phyloP scores from a whole-genome alignment of 2,797 vertebrate genomes.

The Scarus forsteni region DNA sequence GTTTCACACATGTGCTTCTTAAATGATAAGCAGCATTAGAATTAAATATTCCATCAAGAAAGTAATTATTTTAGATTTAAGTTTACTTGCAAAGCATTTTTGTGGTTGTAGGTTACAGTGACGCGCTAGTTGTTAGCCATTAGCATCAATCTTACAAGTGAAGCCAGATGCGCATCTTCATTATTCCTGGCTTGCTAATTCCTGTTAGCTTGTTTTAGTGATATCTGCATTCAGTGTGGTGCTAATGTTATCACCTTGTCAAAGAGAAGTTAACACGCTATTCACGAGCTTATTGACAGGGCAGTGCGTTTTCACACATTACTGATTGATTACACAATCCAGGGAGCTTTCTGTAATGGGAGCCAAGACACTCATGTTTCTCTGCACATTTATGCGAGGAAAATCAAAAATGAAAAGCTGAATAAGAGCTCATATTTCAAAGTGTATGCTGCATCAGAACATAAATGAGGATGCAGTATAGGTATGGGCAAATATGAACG shows the following conservation, averaged over 20 bases:
- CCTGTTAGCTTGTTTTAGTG: constrained; percentile 18
- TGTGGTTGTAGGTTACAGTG: constrained; percentile 21
- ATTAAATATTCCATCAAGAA: neutral
- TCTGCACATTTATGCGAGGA: too few relatives aligned
- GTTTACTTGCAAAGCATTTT: too few relatives aligned
- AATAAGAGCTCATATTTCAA: neutral
- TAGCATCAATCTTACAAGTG: constrained; percentile 46
- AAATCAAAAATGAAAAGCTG: neutral
- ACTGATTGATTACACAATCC: neutral
- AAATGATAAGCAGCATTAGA: neutral
- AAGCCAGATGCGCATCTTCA: constrained; percentile 70
- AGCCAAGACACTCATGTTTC: neutral
- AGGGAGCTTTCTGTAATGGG: neutral
- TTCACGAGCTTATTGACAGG: neutral
- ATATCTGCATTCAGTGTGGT: neutral
- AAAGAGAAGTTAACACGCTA: neutral
- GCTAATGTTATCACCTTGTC: neutral
- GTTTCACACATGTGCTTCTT: neutral
- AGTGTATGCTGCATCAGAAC: too few relatives aligned
- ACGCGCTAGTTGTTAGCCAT: constrained; percentile 42
- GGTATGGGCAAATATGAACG: too few relatives aligned
- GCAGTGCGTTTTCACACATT: neutral
- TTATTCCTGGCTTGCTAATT: constrained; percentile 52
- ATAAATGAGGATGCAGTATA: neutral
- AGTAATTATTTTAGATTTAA: neutral